These are phyloP conservation scores for Scomber japonicus DNA, from an alignment of 2,113 vertebrate species.

Conservation along the genomic window DNA sequence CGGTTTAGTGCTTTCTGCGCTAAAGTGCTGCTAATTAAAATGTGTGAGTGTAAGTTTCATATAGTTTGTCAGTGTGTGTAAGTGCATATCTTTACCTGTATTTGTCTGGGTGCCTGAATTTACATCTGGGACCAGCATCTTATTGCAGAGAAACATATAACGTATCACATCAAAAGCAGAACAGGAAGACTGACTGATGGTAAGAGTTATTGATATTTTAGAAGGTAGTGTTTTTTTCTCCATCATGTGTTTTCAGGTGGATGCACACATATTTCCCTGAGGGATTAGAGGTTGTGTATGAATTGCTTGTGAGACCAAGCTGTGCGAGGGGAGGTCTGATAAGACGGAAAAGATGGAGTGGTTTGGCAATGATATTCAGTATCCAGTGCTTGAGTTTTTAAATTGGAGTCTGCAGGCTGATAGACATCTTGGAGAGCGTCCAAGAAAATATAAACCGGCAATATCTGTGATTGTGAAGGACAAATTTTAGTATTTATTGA, in stretches of 20 bases:
- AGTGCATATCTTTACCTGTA: constrained; percentile 19
- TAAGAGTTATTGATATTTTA: constrained; percentile 59
- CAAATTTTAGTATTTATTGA: constrained; percentile 18
- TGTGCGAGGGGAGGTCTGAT: constrained; percentile 36
- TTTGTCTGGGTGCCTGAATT: constrained; percentile 16
- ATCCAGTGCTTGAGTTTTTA: constrained; percentile 28
- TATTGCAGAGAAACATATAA: constrained; percentile 3
- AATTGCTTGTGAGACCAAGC: constrained; percentile 47
- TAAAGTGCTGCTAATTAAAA: constrained; percentile 73
- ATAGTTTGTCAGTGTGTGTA: background rate
- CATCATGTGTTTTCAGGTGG: constrained; percentile 50
- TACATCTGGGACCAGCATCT: constrained; percentile 24
- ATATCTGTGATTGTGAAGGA: constrained; percentile 24
- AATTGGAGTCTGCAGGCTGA: constrained; percentile 39
- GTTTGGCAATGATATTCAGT: constrained; percentile 39
- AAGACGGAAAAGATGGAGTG: constrained; percentile 37
- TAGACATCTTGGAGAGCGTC: constrained; percentile 21
- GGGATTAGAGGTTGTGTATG: constrained; percentile 39
- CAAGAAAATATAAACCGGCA: constrained; percentile 37
- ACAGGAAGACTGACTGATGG: constrained; percentile 28
- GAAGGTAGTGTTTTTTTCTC: constrained; percentile 31
- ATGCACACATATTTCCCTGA: constrained; percentile 49
- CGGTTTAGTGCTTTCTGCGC: constrained; percentile 54
- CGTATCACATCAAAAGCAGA: constrained; percentile 16
- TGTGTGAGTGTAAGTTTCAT: constrained; percentile 36